phyloP scores from a whole-genome alignment of 2,113 vertebrate species.

The Ammodytes marinus region DNA sequence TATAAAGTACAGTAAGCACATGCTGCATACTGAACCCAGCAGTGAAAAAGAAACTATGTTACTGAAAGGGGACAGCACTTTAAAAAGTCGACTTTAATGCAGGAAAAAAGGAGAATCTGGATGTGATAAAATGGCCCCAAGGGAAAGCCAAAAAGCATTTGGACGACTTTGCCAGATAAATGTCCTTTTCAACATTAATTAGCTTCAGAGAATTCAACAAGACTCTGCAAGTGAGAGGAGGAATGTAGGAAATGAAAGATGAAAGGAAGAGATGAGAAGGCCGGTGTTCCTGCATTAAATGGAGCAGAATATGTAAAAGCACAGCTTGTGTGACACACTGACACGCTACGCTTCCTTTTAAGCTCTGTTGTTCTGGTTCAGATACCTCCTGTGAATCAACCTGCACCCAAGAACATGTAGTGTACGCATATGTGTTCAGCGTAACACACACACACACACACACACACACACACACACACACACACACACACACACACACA shows the following conservation, averaged over 20 bases:
- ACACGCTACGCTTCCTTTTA: constrained; percentile 62
- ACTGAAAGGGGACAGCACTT: constrained; percentile 24
- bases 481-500: constrained; percentile 5
- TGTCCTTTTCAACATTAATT: constrained; percentile 86
- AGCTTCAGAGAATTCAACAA: constrained; percentile 80
- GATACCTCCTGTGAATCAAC: constrained; percentile 62
- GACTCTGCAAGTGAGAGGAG: constrained; percentile 62
- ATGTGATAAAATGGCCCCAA: constrained; percentile 59
- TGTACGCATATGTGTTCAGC: background rate
- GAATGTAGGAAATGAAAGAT: constrained; percentile 62
- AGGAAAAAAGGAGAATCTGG: constrained; percentile 48
- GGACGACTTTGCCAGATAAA: constrained; percentile 80
- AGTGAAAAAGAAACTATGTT: constrained; percentile 33
- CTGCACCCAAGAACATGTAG: constrained; percentile 41
- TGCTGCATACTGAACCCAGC: constrained; percentile 3
- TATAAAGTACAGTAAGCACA: constrained; percentile 14
- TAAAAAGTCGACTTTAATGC: constrained; percentile 43
- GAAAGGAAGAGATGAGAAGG: constrained; percentile 70
- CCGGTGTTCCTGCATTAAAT: constrained; percentile 61
- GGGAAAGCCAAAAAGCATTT: constrained; percentile 82
- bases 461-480: constrained; percentile 7
- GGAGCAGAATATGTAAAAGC: constrained; percentile 75
- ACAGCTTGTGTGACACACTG: constrained; percentile 73
- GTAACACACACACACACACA: constrained; percentile 5
- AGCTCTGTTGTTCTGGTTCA: constrained; percentile 54